Conservation (phyloP, 2,888 invertebrate species). For the Nephrotoma guestfalica region DNA sequence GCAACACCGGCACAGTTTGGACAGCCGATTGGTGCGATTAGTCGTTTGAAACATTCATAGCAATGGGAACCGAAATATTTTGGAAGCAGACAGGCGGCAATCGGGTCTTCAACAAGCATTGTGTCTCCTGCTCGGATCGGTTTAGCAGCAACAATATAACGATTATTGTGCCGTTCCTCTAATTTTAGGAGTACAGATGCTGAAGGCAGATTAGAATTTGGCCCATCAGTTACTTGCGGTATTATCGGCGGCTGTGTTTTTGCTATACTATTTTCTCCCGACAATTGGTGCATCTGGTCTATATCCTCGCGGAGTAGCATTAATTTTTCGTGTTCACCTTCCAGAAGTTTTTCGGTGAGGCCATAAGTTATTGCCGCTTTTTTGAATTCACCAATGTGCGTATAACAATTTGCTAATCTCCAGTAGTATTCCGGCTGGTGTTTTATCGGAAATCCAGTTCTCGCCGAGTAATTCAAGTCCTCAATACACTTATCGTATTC, state of each 20-base stretch:
- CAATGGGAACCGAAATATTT: constrained; percentile 67
- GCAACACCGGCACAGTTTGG: constrained; percentile 59
- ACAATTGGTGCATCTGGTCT: constrained; percentile 15
- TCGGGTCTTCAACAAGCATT: constrained; percentile 54
- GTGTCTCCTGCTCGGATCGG: constrained; percentile 49
- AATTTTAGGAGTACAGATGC: constrained; percentile 42
- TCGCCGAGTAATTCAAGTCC: constrained; percentile 51
- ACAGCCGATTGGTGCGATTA: constrained; percentile 54
- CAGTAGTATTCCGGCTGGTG: constrained; percentile 52
- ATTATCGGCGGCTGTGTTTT: not conserved
- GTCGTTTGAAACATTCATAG: constrained; percentile 66
- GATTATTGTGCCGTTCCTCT: constrained; percentile 44
- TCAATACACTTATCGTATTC: constrained; percentile 44
- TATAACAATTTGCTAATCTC: constrained; percentile 54
- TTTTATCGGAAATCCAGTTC: constrained; percentile 44
- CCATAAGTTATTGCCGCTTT: constrained; percentile 50
- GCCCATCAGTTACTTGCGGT: constrained; percentile 35
- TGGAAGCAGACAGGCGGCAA: constrained; percentile 56
- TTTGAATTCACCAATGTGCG: constrained; percentile 38
- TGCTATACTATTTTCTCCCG: constrained; percentile 11
- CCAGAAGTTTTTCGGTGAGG: constrained; percentile 44
- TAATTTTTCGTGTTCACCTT: constrained; percentile 32
- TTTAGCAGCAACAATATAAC: constrained; percentile 49
- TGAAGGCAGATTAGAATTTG: constrained; percentile 41
- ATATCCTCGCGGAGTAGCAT: constrained; percentile 34